phyloP scores from a whole-genome alignment of 2,113 vertebrate genomes.

The Cranoglanis bouderius region DNA sequence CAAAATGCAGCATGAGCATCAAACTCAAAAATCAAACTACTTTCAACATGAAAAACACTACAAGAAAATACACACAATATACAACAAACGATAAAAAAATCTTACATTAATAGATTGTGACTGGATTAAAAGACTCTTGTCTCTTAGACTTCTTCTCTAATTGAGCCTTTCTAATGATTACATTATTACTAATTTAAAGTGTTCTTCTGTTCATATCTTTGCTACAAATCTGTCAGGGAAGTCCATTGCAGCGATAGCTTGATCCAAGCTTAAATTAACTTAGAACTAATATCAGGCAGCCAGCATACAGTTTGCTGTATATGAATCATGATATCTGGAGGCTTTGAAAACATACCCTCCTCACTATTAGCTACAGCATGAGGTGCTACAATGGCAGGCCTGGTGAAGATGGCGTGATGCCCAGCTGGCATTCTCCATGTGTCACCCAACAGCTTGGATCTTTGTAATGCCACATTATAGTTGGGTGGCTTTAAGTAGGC shows the following conservation, averaged over 20 bases:
- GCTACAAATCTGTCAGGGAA: background rate
- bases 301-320: constrained; percentile 4
- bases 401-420: constrained; percentile 59
- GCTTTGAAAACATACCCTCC: constrained; percentile 84
- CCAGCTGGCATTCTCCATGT: constrained; percentile 70
- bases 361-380: constrained; percentile 81
- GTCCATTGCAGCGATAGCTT: too few species aligned
- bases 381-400: constrained; percentile 60
- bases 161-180: background rate
- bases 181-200: background rate
- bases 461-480: constrained; percentile 96
- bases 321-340: background rate
- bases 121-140: background rate
- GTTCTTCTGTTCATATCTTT: background rate
- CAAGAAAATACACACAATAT: background rate
- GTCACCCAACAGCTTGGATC: constrained; percentile 87
- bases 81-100: background rate
- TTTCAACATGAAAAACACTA: background rate
- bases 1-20: background rate
- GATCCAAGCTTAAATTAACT: background rate
- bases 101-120: background rate
- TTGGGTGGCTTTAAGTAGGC: constrained; percentile 90
- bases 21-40: background rate
- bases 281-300: background rate
- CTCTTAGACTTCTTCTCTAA: background rate